Base-by-base conservation (phyloP, 2,113 vertebrate genomes). In the Trichomycterus rosablanca region DNA sequence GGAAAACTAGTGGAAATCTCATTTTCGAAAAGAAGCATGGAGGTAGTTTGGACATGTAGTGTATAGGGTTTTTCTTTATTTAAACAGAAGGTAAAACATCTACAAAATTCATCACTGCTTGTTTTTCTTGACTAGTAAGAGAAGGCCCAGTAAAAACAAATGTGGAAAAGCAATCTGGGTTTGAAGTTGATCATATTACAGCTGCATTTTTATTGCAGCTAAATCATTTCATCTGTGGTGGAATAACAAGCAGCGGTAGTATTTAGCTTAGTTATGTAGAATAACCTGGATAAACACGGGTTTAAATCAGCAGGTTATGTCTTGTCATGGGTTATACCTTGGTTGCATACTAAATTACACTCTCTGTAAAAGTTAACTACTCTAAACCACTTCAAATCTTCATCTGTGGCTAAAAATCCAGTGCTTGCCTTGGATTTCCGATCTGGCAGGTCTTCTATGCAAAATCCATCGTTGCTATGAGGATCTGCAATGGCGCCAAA, bases 171-270 rank as follows among this genome's bases (percentile, higher is more conserved):
- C 23, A 14, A 18, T 26, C 15, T 48, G 12, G n/a, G n/a, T 50
- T 14, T 14, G 8, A 43, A 40, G 15, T 39, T 49, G 44, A 60
- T 60, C 32, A 7, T 60, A 49, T 49, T 60, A 49, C 30, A 60
- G 10, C 32, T n/a, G n/a, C n/a, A n/a, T n/a, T 30, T n/a, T n/a
- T 14, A n/a, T n/a, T 40, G 5, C 37, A 40, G 37, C 15, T n/a
- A 52, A 52, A 52, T n/a, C 12, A 26, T 56, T 24, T 9, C 4
- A 14, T 56, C 20, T 18, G 15, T n/a, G 4, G 7, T 7, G 19
- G 52, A n/a, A 26, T 11, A 8, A 20, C 7, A 35, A 16, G 30
- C 20, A 8, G n/a, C 6, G 7, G 20, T 54, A 28, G 1, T 14
- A 14, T 40, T 34, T 55, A 22, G 10, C n/a, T 16, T 9, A 24